Conservation (phyloP, 2,113 vertebrate genomes). For the Chaenocephalus aceratus region DNA sequence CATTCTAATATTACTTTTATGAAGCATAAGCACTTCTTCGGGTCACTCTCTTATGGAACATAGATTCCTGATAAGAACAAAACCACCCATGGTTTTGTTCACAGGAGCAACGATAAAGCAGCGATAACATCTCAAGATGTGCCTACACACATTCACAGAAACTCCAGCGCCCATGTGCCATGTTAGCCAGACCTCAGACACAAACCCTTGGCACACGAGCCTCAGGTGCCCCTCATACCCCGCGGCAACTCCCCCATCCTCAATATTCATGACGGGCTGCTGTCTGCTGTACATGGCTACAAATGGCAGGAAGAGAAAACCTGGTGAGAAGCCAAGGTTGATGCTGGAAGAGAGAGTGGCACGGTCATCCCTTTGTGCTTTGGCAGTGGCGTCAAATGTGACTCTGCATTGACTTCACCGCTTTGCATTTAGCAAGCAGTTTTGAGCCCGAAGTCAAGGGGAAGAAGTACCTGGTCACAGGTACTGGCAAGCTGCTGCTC, state of each 20-base stretch:
- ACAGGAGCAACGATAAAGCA: neutral
- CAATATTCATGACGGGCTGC: conserved; percentile 47
- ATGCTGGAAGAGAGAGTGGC: conserved; percentile 16
- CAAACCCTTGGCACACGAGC: conserved; percentile 39
- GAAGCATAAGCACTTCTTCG: neutral
- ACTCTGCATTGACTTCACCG: conserved; percentile 38
- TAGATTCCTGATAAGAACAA: conserved; percentile 21
- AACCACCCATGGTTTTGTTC: neutral
- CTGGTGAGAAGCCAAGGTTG: conserved; percentile 41
- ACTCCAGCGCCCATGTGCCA: neutral
- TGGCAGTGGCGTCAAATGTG: conserved; percentile 31
- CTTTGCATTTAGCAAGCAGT: conserved; percentile 1
- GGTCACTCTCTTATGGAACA: neutral
- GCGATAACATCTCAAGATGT: conserved; percentile 34
- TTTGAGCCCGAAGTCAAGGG: conserved; percentile 49
- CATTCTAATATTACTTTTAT: too few relatives aligned
- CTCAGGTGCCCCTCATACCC: conserved; percentile 40
- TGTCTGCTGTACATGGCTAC: conserved; percentile 25
- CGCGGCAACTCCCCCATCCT: conserved; percentile 21
- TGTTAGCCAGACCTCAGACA: neutral
- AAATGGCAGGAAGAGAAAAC: conserved; percentile 22
- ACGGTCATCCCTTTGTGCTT: conserved; percentile 33
- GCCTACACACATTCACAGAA: neutral
- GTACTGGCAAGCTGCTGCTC: conserved; percentile 20
- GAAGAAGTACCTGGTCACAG: conserved; percentile 56